phyloP scores from a whole-genome alignment of 2,113 vertebrate species.

The Probosciger aterrimus region DNA sequence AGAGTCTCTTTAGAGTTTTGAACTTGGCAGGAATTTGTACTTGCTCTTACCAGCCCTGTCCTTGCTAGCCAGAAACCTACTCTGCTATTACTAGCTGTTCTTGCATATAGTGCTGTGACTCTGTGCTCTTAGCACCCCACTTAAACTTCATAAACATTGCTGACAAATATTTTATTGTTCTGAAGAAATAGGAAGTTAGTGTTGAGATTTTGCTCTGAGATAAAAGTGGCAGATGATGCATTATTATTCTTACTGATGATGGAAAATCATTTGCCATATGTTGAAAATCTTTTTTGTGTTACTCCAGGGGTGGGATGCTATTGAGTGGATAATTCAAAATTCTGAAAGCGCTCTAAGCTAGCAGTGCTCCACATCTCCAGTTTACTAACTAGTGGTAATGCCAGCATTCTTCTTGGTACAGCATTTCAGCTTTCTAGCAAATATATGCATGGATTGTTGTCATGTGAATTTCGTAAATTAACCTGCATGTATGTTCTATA shows the following conservation, averaged over 20 bases:
- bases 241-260: background rate
- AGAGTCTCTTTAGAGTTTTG: background rate
- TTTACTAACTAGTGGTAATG: slow-evolving; percentile 79
- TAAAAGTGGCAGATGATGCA: background rate
- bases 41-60: background rate
- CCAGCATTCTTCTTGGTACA: slow-evolving; percentile 41
- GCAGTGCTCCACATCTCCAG: slow-evolving; percentile 77
- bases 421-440: slow-evolving; percentile 40
- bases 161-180: background rate
- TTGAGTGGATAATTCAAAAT: slow-evolving; percentile 99
- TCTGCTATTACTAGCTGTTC: background rate
- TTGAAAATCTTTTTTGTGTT: slow-evolving; percentile 75
- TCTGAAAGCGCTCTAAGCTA: slow-evolving; percentile 84
- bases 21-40: background rate
- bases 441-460: slow-evolving; percentile 34
- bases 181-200: background rate
- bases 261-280: background rate
- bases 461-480: background rate
- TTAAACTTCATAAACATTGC: background rate
- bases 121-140: background rate
- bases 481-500: slow-evolving; percentile 44
- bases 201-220: background rate
- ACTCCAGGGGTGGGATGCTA: slow-evolving; percentile 96
- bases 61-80: background rate
- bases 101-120: background rate